Base-by-base conservation (phyloP, 2,888 invertebrate species). In the Parnassius orleans region DNA sequence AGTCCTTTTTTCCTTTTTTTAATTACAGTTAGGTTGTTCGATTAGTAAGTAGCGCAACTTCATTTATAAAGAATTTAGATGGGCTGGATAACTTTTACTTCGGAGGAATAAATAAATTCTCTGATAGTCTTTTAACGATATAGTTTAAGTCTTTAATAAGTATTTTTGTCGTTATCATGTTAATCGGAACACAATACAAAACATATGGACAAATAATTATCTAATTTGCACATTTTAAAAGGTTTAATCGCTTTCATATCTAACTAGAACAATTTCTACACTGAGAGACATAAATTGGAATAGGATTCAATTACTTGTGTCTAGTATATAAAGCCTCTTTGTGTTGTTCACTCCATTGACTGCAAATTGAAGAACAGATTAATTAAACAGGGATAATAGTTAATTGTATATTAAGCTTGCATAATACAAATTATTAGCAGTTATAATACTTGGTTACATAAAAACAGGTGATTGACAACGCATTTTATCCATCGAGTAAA, bases 251-350 rank as follows among this genome's bases (percentile, higher is more conserved):
- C n/a, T 46, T 48, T 33, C 15, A 56, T 44, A 42, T 46, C 33
- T 33, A 7, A 33, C 7, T 7, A 42, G 24, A 55, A 48, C 14
- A 56, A 50, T 51, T 15, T 7, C 2, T 12, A 46, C 44, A 10
- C 33, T 60, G 55, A 50, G 12, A 5, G 33, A 54, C 50, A 60
- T 53, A 54, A 54, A 55, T 48, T 43, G 41, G 19, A 42, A 60
- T 42, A 54, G 50, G 54, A 60, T 56, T 46, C 41, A 56, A 61
- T 52, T 61, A 51, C 52, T 41, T 19, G 33, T 52, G 61, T 56
- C 46, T 12, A n/a, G 48, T 43, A 41, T 46, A 52, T 15, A 60
- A 55, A 60, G 50, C 55, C 33, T 52, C 46, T 41, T 56, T 61
- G 55, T 61, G 41, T 15, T 43, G 41, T 53, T 44, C 60, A 55